Evolutionary conservation across 2,888 invertebrate genomes (phyloP), one percentile per base, ranked within the genome.

Genomic region (Pantelozetes paolii): DNA sequence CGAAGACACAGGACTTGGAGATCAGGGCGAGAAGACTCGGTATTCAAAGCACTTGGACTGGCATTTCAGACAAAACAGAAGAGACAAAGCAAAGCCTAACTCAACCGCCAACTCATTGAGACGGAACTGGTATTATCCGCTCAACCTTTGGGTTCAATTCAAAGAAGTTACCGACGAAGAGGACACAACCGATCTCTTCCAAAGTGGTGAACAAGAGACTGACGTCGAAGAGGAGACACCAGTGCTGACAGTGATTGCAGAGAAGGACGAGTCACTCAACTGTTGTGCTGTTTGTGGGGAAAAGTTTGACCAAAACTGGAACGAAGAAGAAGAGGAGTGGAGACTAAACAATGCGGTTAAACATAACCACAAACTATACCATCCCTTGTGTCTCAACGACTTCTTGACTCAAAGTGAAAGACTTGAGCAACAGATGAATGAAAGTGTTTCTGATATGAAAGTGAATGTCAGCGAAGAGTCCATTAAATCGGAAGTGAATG

Each of bases 281-380:
- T 72, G 85, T 59, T 98, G 98, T 83, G 90, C 90, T 77, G 89
- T 96, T 71, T 99, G 98, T 83, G 89, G 90, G 18, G 98, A 99
- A 84, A 86, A 86, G 77, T 97, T 99, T 84, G 91, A 94, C 78
- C 91, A 93, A 82, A 96, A 93, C 85, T 99, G 92, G 85, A 91
- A 96, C 82, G 94, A 98, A 83, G 98, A 99, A 80, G 89, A 89
- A 78, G 99, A 99, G 82, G 96, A 94, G 81, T 99, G 99, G 99
- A 93, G 95, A 81, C 85, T 98, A 36, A 84, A 89, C 76, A 90
- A 92, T 81, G 93, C 96, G 0, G 80, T 84, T 15, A 48, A 48
- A 57, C 70, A 70, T 70, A 79, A 81, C 36, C 67, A 69, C 15
- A 54, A 32, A 32, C 67, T 69, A 36, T 76, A 74, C 32, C 76